Base-by-base conservation (phyloP, 2,888 invertebrate genomes). In the Diarsia rubi region DNA sequence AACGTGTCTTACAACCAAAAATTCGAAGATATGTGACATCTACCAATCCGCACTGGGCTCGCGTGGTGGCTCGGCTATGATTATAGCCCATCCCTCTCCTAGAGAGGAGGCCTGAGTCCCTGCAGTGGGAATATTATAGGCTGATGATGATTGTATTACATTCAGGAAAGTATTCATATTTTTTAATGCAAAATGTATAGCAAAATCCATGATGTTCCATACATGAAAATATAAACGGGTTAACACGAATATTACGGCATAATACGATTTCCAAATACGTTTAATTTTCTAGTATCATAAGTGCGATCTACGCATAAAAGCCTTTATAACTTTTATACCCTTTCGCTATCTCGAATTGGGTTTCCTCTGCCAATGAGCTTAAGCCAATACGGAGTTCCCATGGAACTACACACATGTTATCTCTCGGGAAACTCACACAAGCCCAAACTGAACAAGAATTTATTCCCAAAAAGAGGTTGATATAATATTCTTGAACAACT, bases 341-440 rank as follows among this genome's bases (percentile, higher is more conserved):
- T 78, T 76, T 82, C 66, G 68, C 72, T 80, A 87, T 87, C 73
- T 80, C 63, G 59, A 77, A 83, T 80, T 87, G 79, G 65, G 69
- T 82, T 85, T 73, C 69, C 80, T 60, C 69, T 69, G 49, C 70
- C 78, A 75, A 78, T 80, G 73, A 79, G 83, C 79, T 85, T 82
- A 75, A 85, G 75, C 78, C 75, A 78, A 73, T 80, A 71, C 45
- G 57, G 63, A 59, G 63, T 71, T 73, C 66, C 66, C 65, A 73
- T 71, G 57, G 24, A 74, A 85, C 71, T 78, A 70, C 64, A 68
- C 64, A 68, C 54, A 37, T 63, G 72, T 79, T 76, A 79, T 79
- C 74, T 85, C 67, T 3, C 49, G 63, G 54, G 60, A 64, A 27
- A 82, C 69, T 14, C 68, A 66, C 68, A 76, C 64, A 71, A 49